Percentiles rank a stretch among this genome's conserved stretches.
Conservation (phyloP, 2,888 invertebrate species). For the Platycheirus rosarum region DNA sequence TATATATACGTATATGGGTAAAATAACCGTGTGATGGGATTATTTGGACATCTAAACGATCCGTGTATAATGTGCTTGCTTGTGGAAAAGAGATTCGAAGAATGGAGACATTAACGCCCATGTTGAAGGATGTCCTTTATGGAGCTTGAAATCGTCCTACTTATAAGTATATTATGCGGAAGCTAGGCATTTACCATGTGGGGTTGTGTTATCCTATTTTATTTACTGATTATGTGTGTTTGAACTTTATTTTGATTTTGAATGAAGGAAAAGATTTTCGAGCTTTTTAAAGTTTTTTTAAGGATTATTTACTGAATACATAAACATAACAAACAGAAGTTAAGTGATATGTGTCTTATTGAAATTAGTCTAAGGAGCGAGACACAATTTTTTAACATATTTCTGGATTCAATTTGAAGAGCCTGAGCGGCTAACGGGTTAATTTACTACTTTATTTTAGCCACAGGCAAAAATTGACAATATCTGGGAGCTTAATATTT, state of each 20-base stretch:
- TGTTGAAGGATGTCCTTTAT: constrained; percentile 14
- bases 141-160: constrained; percentile 22
- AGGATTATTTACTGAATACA: too few species aligned
- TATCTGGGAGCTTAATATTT: too few species aligned
- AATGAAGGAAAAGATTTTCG: too few species aligned
- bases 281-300: too few species aligned
- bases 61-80: neutral
- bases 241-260: neutral
- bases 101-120: constrained; percentile 5
- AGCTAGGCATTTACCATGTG: constrained; percentile 13
- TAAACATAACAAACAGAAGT: too few species aligned
- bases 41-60: constrained; percentile 10
- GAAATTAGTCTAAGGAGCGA: too few species aligned
- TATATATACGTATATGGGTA: neutral
- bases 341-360: too few species aligned
- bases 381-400: too few species aligned
- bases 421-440: too few species aligned
- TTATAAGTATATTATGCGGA: constrained; percentile 7
- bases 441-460: too few species aligned
- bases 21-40: constrained; percentile 14
- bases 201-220: neutral
- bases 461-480: too few species aligned
- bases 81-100: neutral
- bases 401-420: too few species aligned
- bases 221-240: constrained; percentile 20